Evolutionary conservation across 2,888 invertebrate species (phyloP).

Genomic region (Plusia festucae): DNA sequence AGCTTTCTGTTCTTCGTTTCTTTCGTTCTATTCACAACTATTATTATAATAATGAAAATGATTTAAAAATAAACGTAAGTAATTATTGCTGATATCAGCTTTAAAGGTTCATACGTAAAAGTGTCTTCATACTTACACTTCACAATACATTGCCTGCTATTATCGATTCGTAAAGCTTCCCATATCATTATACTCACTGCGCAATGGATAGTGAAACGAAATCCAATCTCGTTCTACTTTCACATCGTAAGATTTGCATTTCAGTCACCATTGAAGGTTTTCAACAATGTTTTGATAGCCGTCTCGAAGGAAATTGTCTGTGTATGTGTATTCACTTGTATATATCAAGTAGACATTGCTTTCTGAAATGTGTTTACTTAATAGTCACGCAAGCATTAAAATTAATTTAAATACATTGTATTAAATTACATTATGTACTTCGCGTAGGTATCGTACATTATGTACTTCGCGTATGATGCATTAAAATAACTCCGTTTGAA

Average conservation of each 20-base stretch:
- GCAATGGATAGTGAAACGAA: conserved; percentile 13
- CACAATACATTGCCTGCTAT: not conserved
- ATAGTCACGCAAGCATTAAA: too few species aligned
- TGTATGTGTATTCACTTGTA: not conserved
- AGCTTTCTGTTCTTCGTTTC: too few species aligned
- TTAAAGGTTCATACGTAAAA: too few species aligned
- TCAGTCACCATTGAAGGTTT: conserved; percentile 9
- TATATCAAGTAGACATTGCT: not conserved
- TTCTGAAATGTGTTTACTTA: not conserved
- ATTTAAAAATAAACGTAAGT: too few species aligned
- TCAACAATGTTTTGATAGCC: conserved; percentile 7
- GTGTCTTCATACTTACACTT: not conserved
- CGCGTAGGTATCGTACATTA: too few species aligned
- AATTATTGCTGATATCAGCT: too few species aligned
- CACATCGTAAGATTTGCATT: conserved; percentile 11
- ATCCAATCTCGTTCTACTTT: not conserved
- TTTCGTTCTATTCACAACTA: too few species aligned
- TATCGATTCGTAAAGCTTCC: not conserved
- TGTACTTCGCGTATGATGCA: conserved; percentile 1
- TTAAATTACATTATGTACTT: too few species aligned
- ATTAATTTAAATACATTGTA: not conserved
- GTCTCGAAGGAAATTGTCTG: conserved; percentile 6
- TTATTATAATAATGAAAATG: too few species aligned
- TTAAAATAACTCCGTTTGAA: conserved; percentile 29
- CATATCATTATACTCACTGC: not conserved